phyloP scores from a whole-genome alignment of 2,888 invertebrate species.

The Synanthedon formicaeformis region DNA sequence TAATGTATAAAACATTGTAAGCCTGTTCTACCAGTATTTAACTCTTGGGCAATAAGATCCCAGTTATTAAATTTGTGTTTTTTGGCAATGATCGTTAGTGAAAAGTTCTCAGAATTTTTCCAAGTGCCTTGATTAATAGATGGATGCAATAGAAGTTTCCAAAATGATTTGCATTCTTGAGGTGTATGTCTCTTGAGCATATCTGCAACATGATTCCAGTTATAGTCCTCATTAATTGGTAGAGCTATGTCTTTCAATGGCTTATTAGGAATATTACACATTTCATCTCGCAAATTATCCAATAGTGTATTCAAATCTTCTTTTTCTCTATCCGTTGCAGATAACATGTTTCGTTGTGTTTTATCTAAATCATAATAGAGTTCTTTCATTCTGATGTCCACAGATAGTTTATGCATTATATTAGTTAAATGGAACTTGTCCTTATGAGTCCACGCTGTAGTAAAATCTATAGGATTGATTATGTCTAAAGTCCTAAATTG shows the following conservation, averaged over 20 bases:
- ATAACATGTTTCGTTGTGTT: constrained; percentile 20
- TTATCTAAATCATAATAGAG: constrained; percentile 7
- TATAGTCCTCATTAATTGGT: constrained; percentile 55
- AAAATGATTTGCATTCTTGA: constrained; percentile 76
- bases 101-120: constrained; percentile 33
- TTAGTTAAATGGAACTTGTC: constrained; percentile 69
- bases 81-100: constrained; percentile 30
- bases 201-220: constrained; percentile 70
- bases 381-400: constrained; percentile 21
- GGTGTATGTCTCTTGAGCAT: constrained; percentile 69
- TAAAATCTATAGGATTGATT: constrained; percentile 56
- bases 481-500: constrained; percentile 39
- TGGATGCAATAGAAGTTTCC: constrained; percentile 79
- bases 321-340: constrained; percentile 17
- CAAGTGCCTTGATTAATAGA: constrained; percentile 67
- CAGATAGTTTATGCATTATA: constrained; percentile 51
- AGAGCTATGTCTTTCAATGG: constrained; percentile 33
- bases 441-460: constrained; percentile 65
- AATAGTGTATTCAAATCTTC: constrained; percentile 7
- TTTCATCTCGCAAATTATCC: constrained; percentile 14
- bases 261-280: constrained; percentile 11
- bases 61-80: constrained; percentile 71
- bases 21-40: constrained; percentile 72
- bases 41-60: constrained; percentile 71
- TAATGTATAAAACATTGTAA: constrained; percentile 79